phyloP scores from a whole-genome alignment of 1,140 invertebrate genomes.

The Melitaea cinxia region DNA sequence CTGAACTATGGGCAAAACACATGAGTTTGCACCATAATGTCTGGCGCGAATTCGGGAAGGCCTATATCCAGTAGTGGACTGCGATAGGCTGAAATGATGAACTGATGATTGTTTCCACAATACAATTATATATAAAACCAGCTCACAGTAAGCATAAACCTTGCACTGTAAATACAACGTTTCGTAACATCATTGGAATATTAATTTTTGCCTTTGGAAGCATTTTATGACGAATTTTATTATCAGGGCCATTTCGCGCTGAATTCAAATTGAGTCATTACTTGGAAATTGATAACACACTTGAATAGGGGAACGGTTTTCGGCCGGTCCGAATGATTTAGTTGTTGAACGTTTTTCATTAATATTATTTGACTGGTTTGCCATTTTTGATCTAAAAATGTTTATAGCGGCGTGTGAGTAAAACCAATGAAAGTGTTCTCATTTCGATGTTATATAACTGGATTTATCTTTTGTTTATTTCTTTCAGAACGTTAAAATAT shows the following conservation, averaged over 20 bases:
- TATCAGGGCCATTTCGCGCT: constrained; percentile 58
- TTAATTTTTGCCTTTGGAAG: constrained; percentile 76
- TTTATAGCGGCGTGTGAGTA: too few relatives aligned
- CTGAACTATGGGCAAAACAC: too few relatives aligned
- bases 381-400: too few relatives aligned
- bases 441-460: too few relatives aligned
- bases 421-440: too few relatives aligned
- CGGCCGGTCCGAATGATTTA: constrained; percentile 30
- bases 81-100: too few relatives aligned
- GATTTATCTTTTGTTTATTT: too few relatives aligned
- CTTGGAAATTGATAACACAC: constrained; percentile 71
- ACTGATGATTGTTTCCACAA: too few relatives aligned
- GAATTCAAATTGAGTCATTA: constrained; percentile 77
- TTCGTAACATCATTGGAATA: constrained; percentile 76
- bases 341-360: constrained; percentile 31
- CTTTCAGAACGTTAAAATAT: too few relatives aligned
- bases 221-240: constrained; percentile 76
- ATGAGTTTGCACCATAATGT: too few relatives aligned
- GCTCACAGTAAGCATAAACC: constrained; percentile 18
- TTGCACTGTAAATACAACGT: constrained; percentile 51
- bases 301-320: constrained; percentile 27
- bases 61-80: too few relatives aligned
- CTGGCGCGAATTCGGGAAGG: too few relatives aligned
- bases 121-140: not conserved
- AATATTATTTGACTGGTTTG: constrained; percentile 7